These are phyloP conservation scores for Pocillopora grandis DNA, from an alignment of 92 coral and sea anemone genomes.

Conservation along the genomic window DNA sequence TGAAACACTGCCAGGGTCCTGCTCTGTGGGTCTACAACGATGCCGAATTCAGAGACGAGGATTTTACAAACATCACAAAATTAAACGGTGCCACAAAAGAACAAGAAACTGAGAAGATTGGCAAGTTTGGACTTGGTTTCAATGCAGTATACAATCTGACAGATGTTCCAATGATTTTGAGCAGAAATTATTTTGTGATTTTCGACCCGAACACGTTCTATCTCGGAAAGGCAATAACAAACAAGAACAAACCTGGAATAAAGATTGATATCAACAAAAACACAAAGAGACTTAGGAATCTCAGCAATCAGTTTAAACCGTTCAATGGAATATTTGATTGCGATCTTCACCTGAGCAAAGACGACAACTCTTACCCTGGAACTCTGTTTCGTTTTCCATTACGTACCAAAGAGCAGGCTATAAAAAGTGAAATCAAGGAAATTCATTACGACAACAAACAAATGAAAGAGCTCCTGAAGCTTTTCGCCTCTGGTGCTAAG, in stretches of 20 bases:
- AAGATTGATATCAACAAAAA: conserved; percentile 37
- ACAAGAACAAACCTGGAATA: conserved; percentile 61
- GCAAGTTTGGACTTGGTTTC: conserved; percentile 68
- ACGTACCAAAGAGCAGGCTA: conserved; percentile 47
- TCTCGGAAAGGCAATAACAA: conserved; percentile 42
- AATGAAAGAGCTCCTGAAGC: conserved; percentile 34
- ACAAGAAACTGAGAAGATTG: conserved; percentile 58
- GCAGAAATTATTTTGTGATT: conserved; percentile 42
- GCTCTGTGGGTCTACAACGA: conserved; percentile 74
- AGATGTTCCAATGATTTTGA: conserved; percentile 57
- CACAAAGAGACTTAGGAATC: conserved; percentile 25
- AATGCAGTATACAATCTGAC: conserved; percentile 28
- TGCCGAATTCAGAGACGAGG: conserved; percentile 55
- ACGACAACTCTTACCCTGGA: conserved; percentile 39
- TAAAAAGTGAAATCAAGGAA: conserved; percentile 49
- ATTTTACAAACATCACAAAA: conserved; percentile 62
- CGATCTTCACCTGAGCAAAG: conserved; percentile 13
- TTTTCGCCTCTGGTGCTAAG: conserved; percentile 35
- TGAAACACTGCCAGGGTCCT: conserved; percentile 71
- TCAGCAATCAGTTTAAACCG: conserved; percentile 51
- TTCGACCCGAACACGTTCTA: conserved; percentile 60
- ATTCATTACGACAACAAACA: conserved; percentile 40
- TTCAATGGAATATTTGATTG: conserved; percentile 67
- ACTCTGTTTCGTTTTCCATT: conserved; percentile 63
- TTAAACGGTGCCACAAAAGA: conserved; percentile 61